Evolutionary conservation across 2,113 vertebrate species (phyloP), one percentile per base, ranked within the genome.

Genomic region (Junco hyemalis): DNA sequence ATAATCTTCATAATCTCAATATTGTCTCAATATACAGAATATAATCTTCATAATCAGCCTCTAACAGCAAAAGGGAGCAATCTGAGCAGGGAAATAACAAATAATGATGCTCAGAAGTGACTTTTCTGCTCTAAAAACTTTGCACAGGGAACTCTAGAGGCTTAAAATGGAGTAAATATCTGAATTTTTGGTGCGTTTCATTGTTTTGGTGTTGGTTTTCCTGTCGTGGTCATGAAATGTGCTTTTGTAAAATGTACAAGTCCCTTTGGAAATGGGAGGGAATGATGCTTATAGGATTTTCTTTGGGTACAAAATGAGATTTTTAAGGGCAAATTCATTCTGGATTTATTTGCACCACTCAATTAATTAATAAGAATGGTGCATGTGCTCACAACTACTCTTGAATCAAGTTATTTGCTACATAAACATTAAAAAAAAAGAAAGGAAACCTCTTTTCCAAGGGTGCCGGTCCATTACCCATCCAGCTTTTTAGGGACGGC

Each of bases 211-310:
- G 45, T 7, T 45, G 4, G 0, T 25, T 91, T 71, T 54, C n/a
- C 59, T 63, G 50, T 25, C 1, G 0, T 5, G 53, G 59, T 5
- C 3, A 3, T 3, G 61, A 44, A 19, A 11, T 3, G 56, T 28
- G 64, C 71, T 60, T 40, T 18, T 42, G 70, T 29, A 7, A 35
- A 23, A 10, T 6, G 35, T 15, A 2, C 5, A 83, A 63, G 5
- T 33, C 81, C 53, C 45, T 88, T 53, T 54, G 57, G 81, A 69
- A 54, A 45, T 0, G 0, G 25, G 3, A 19, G 71, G 42, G 40
- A n/a, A 1, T 3, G 33, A 14, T 6, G 36, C 31, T 42, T 1
- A 0, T 1, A 9, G 89, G 85, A 15, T 88, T 82, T 80, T 38
- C 56, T 11, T 0, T 40, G 8, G 61, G 19, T n/a, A 14, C 25